Evolutionary conservation across 2,888 invertebrate species (phyloP).

Genomic region (Hetaerina titia): DNA sequence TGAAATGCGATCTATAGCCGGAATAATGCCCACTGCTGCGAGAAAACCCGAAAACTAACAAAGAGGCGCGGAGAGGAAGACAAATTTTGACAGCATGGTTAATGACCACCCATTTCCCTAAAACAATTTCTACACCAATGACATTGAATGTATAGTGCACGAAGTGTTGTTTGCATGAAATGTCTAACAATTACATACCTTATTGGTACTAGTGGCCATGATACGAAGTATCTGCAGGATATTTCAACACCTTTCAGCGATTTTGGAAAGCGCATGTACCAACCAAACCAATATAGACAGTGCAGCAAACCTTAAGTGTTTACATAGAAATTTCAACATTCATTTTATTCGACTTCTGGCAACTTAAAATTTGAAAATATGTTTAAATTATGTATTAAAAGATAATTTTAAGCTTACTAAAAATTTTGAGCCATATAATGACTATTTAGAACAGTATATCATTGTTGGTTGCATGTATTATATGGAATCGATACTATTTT

Average conservation of each 20-base stretch:
- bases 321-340: not conserved
- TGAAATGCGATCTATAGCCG: not conserved
- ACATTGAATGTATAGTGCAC: not conserved
- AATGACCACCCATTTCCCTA: not conserved
- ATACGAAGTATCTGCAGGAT: constrained; percentile 46
- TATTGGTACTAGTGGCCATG: constrained; percentile 59
- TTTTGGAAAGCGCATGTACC: constrained; percentile 54
- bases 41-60: not conserved
- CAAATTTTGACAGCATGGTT: not conserved
- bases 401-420: not conserved
- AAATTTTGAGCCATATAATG: not conserved
- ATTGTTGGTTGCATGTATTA: constrained; percentile 29
- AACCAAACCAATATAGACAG: not conserved
- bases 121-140: not conserved
- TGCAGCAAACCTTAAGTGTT: constrained; percentile 30
- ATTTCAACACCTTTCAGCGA: constrained; percentile 55
- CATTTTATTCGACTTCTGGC: not conserved
- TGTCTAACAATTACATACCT: not conserved
- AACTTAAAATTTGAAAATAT: not conserved
- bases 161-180: not conserved
- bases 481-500: not conserved
- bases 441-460: not conserved
- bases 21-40: not conserved
- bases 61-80: not conserved
- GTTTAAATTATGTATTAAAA: not conserved